These are phyloP conservation scores for Diadophis punctatus DNA, from an alignment of 2,113 vertebrate genomes.

Conservation along the genomic window DNA sequence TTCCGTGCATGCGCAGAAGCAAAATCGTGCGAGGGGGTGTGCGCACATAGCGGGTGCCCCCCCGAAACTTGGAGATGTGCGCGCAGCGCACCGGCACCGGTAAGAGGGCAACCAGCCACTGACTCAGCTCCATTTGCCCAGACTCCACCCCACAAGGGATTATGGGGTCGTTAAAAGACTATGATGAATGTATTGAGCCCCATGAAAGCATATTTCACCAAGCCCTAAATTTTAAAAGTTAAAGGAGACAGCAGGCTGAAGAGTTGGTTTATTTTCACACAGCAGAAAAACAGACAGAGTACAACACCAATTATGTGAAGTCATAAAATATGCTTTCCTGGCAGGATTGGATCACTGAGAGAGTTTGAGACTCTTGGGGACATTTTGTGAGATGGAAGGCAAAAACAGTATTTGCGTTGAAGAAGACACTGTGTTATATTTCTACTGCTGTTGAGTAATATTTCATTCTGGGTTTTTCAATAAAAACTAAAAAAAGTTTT, in stretches of 20 bases:
- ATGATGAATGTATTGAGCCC: too few species aligned
- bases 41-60: too few species aligned
- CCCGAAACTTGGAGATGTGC: too few species aligned
- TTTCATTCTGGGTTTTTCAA: not conserved
- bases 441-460: not conserved
- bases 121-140: too few species aligned
- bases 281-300: not conserved
- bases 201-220: not conserved
- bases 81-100: too few species aligned
- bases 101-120: too few species aligned
- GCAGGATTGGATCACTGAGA: not conserved
- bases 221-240: not conserved
- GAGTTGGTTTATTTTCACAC: not conserved
- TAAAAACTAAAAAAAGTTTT: not conserved
- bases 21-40: too few species aligned
- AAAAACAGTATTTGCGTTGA: not conserved
- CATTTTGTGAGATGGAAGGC: not conserved
- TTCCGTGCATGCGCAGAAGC: too few species aligned
- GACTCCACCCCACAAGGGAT: too few species aligned
- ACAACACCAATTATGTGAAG: not conserved
- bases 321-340: not conserved
- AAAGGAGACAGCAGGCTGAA: not conserved
- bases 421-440: not conserved
- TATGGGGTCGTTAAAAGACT: too few species aligned
- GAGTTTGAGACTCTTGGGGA: not conserved